A percentile compares a stretch with the other conserved stretches of the same genome.
Evolutionary conservation across 2,113 vertebrate genomes (phyloP).

Genomic region (Pardalotus punctatus): DNA sequence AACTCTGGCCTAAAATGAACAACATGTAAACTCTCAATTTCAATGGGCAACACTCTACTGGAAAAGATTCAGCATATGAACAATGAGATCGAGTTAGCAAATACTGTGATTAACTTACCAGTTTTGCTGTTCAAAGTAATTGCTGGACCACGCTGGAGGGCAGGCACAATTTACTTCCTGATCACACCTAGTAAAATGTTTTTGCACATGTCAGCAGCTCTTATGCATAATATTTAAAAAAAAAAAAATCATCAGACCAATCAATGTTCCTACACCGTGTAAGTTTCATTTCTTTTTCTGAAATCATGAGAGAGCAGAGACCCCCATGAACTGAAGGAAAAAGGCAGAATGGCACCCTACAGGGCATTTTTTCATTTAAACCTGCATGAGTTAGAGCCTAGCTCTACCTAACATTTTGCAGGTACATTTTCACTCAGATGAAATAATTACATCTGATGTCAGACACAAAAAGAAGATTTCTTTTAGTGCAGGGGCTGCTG

Average conservation of each 20-base stretch:
- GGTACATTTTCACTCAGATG: background rate
- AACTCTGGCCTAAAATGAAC: constrained; percentile 47
- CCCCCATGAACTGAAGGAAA: background rate
- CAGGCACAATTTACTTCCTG: constrained; percentile 58
- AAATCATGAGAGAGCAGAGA: constrained; percentile 21
- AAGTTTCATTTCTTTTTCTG: background rate
- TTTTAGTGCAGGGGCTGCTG: background rate
- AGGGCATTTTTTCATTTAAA: background rate
- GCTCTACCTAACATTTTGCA: background rate
- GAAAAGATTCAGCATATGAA: constrained; percentile 21
- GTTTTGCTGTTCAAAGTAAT: constrained; percentile 64
- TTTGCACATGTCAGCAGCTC: constrained; percentile 48
- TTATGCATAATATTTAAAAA: constrained; percentile 1
- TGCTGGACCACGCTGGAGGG: constrained; percentile 42
- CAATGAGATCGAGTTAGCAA: constrained; percentile 31
- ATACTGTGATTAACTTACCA: constrained; percentile 64
- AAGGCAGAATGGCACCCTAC: background rate
- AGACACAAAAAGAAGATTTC: background rate
- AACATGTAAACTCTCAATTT: constrained; percentile 28
- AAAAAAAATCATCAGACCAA: constrained; percentile 30
- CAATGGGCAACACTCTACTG: background rate
- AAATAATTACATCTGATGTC: background rate
- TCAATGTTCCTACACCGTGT: constrained; percentile 8
- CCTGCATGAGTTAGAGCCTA: background rate
- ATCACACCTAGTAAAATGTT: constrained; percentile 55